Evolutionary conservation across 2,888 invertebrate genomes (phyloP).

Genomic region (Scaptodrosophila latifasciaeformis): DNA sequence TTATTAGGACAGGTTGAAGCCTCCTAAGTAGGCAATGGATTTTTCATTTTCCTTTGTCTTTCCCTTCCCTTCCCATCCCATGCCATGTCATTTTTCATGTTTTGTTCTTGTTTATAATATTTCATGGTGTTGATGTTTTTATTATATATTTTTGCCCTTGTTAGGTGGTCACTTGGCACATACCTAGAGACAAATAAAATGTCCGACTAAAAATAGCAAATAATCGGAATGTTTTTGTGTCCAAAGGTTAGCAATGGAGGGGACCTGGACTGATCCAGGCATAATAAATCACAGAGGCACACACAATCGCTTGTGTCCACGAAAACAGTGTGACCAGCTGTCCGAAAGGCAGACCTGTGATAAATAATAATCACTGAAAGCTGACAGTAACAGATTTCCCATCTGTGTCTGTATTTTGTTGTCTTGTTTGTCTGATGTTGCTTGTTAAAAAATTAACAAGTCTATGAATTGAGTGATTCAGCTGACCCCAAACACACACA

Average conservation of each 20-base stretch:
- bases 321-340: conserved; percentile 1
- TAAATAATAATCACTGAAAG: conserved; percentile 58
- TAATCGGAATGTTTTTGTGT: no score
- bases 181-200: background rate
- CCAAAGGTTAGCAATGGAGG: background rate
- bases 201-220: background rate
- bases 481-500: no score
- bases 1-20: no score
- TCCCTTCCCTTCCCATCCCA: no score
- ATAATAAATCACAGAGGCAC: conserved; percentile 28
- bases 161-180: no score
- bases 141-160: background rate
- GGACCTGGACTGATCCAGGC: background rate
- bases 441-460: conserved; percentile 33
- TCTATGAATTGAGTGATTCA: background rate
- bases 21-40: no score
- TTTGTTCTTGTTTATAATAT: no score
- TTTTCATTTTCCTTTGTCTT: no score
- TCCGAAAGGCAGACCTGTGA: conserved; percentile 27
- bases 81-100: no score
- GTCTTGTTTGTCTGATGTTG: background rate
- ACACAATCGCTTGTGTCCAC: conserved; percentile 5
- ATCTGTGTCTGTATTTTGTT: conserved; percentile 27
- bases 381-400: conserved; percentile 36
- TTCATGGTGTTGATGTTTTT: background rate